Base-by-base conservation (phyloP, 2,797 vertebrate species). In the Sphenodon punctatus region DNA sequence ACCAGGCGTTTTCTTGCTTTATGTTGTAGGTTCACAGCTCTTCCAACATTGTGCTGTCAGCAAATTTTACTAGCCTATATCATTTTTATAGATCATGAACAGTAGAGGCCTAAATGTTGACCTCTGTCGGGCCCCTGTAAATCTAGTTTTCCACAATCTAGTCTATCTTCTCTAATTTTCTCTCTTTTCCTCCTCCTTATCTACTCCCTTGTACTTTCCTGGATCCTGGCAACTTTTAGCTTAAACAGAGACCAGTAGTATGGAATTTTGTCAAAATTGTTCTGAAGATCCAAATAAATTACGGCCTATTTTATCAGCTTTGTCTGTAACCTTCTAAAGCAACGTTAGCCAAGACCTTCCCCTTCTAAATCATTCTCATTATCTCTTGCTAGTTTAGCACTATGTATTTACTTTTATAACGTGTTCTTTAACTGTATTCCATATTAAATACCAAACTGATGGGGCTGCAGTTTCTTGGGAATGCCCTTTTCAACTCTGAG, bases 41-140 rank as follows among this genome's bases (percentile, higher is more conserved):
- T 79, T 88, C 89, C 86, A 76, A 77, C 87, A 88, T 68, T 89
- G 76, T 87, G 75, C 90, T 94, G 88, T 94, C 91, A 94, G 92
- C 41, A 25, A 88, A 90, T 91, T 93, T 93, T 92, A 90, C 86
- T 89, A 91, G 82, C 86, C 89, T 94, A 80, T 92, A 93, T 94
- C 81, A 88, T 92, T 94, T 93, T 93, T 94, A 89, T 92, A 91
- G 90, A 94, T 92, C 91, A 75, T 82, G 89, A 95, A 94, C 81
- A 77, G 86, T 88, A 88, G 85, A 84, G 86, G 82, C 82, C 90
- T 92, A 84, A 86, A 91, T 87, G 82, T 84, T 93, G 89, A 95
- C 90, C 94, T 70, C 84, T 88, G 67, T 88, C 1, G 5, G 84
- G 87, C 85, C 87, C 65, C 87, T 86, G 86, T 95, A 95, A 95